Evolutionary conservation across 2,797 vertebrate genomes (phyloP).

Genomic region (Lophotriccus pileatus): DNA sequence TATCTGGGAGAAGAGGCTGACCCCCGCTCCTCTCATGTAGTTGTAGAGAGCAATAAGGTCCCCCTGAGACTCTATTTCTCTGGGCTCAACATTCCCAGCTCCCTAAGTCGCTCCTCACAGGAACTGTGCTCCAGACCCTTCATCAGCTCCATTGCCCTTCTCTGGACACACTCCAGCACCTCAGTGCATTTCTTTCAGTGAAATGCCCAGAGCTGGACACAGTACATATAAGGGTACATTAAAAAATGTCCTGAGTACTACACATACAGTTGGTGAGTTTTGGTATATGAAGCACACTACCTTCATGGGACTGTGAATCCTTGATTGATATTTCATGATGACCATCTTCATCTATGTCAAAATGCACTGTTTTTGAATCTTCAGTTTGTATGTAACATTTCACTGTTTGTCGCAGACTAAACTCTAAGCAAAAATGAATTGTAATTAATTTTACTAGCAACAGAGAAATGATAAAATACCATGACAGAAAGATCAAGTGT

Average conservation of each 20-base stretch:
- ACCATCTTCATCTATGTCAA: slow-evolving; percentile 56
- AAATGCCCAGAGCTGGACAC: neutral
- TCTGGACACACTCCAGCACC: rapidly evolving
- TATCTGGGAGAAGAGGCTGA: rapidly evolving
- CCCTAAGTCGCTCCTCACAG: rapidly evolving
- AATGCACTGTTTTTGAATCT: slow-evolving; percentile 65
- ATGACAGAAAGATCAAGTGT: neutral
- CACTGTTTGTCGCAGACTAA: neutral
- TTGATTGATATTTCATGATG: slow-evolving; percentile 55
- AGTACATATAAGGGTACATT: neutral
- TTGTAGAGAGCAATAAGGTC: rapidly evolving
- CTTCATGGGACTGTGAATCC: slow-evolving; percentile 49
- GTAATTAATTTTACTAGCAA: neutral
- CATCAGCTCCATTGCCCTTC: rapidly evolving
- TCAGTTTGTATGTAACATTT: slow-evolving; percentile 58
- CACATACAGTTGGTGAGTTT: neutral
- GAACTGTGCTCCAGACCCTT: neutral
- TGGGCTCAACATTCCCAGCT: rapidly evolving
- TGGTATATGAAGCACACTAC: neutral
- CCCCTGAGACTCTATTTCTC: neutral
- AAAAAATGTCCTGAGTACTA: neutral
- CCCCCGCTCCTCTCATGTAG: neutral
- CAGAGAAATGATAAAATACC: neutral
- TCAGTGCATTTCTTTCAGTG: neutral
- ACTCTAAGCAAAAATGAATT: neutral